Evolutionary conservation across 1,140 invertebrate species (phyloP).

Genomic region (Colletes gigas): DNA sequence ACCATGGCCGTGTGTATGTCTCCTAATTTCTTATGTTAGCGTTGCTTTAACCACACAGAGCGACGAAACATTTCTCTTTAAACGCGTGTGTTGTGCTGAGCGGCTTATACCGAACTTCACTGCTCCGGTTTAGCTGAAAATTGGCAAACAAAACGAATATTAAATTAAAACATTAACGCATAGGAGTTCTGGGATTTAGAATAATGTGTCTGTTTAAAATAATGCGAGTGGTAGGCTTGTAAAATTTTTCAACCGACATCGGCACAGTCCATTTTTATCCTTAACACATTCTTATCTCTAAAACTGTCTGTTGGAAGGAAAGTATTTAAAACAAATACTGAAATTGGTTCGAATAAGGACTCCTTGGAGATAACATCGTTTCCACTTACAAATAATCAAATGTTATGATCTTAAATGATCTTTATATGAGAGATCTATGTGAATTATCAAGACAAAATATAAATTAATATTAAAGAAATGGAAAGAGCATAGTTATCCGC

Average conservation of each 20-base stretch:
- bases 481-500: too few relatives aligned
- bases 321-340: background rate
- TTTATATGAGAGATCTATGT: too few relatives aligned
- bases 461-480: too few relatives aligned
- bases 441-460: too few relatives aligned
- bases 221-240: too few relatives aligned
- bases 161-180: conserved; percentile 42
- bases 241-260: background rate
- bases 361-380: too few relatives aligned
- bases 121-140: conserved; percentile 79
- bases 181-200: background rate
- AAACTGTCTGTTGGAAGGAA: background rate
- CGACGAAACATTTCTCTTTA: conserved; percentile 78
- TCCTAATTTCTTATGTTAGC: conserved; percentile 70
- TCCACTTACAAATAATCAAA: too few relatives aligned
- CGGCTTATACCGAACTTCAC: conserved; percentile 70
- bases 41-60: conserved; percentile 78
- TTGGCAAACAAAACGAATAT: conserved; percentile 53
- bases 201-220: too few relatives aligned
- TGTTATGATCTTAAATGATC: too few relatives aligned
- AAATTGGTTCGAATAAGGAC: background rate
- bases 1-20: conserved; percentile 63
- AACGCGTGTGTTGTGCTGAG: conserved; percentile 64
- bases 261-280: conserved; percentile 1
- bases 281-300: background rate